Conservation (phyloP, 2,113 vertebrate genomes). For the Scortum barcoo region DNA sequence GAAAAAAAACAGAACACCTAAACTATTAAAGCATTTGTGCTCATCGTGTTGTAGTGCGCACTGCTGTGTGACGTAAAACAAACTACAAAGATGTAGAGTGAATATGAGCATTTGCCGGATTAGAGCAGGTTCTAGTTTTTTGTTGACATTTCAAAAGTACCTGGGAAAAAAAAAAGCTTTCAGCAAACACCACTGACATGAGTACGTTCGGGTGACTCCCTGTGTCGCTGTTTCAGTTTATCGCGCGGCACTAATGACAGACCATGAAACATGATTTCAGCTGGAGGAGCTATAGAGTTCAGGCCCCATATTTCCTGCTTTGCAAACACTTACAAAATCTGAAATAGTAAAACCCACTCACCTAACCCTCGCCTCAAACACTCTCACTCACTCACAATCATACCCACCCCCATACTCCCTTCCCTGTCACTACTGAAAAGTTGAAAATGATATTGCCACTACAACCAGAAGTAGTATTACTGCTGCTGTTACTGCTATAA, state of each 20-base stretch:
- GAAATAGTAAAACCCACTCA: slow-evolving; percentile 54
- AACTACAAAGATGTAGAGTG: neutral
- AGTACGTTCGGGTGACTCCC: slow-evolving; percentile 14
- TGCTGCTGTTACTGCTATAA: neutral
- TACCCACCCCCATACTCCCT: slow-evolving; percentile 39
- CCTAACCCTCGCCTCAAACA: slow-evolving; percentile 49
- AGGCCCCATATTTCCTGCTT: slow-evolving; percentile 44
- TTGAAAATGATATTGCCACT: slow-evolving; percentile 22
- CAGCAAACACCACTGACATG: neutral
- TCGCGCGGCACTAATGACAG: neutral
- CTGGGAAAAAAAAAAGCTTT: no score
- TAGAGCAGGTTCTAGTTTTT: neutral
- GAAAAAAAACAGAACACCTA: no score
- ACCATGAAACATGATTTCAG: slow-evolving; percentile 44
- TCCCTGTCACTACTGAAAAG: slow-evolving; percentile 11
- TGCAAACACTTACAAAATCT: slow-evolving; percentile 56
- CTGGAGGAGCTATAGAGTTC: slow-evolving; percentile 27
- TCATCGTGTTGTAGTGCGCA: neutral
- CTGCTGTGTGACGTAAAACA: no score
- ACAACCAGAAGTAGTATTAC: neutral
- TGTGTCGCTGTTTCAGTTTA: neutral
- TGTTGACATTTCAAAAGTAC: neutral
- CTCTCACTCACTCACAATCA: slow-evolving; percentile 44
- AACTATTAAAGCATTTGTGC: neutral
- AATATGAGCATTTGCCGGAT: neutral